A percentile compares a stretch with the other conserved stretches of the same genome.
Evolutionary conservation across 2,797 vertebrate genomes (phyloP).

Genomic region (Sitta carolinensis): DNA sequence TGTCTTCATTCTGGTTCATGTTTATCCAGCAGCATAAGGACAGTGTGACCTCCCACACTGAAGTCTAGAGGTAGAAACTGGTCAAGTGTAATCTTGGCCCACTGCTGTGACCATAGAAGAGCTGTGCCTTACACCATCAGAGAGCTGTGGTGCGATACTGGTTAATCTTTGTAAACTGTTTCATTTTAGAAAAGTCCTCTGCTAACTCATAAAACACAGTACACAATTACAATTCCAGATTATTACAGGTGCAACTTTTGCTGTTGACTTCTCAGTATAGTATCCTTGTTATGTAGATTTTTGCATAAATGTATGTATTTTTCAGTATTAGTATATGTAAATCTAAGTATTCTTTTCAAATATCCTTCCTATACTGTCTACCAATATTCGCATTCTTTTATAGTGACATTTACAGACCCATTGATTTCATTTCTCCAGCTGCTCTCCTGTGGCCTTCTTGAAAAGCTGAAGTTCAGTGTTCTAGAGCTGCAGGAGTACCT

Average conservation of each 20-base stretch:
- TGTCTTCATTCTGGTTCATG: not conserved
- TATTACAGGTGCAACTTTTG: not conserved
- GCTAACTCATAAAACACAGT: not conserved
- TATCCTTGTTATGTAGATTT: not conserved
- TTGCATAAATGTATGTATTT: not conserved
- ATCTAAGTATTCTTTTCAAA: not conserved
- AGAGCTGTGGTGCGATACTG: not conserved
- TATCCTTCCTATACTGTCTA: not conserved
- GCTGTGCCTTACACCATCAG: not conserved
- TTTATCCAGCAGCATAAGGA: not conserved
- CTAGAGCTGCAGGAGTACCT: slow-evolving; percentile 96
- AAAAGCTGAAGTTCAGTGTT: slow-evolving; percentile 97
- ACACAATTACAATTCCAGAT: not conserved
- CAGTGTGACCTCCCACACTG: not conserved
- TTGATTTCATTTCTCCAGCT: slow-evolving; percentile 80
- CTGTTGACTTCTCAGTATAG: not conserved
- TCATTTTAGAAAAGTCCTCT: not conserved
- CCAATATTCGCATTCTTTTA: not conserved
- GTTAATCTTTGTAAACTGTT: not conserved
- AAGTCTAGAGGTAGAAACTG: not conserved
- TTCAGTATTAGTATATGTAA: not conserved
- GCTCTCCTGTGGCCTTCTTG: slow-evolving; percentile 94
- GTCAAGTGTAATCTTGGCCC: not conserved
- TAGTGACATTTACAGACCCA: not conserved
- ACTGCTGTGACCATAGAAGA: not conserved